Conservation (phyloP, 2,797 vertebrate genomes). For the Diceros bicornis region DNA sequence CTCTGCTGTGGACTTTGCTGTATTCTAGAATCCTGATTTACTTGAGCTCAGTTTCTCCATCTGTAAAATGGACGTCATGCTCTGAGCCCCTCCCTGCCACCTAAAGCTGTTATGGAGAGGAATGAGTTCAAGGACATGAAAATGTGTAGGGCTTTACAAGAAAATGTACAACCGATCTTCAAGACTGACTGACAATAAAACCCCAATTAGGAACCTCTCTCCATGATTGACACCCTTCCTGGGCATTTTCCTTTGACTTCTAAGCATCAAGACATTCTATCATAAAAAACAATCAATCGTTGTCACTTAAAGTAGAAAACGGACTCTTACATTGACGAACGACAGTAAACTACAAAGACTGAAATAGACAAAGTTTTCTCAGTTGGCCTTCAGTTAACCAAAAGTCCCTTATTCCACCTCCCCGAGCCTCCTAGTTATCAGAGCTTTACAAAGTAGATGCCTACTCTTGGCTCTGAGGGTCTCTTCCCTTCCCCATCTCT, state of each 20-base stretch:
- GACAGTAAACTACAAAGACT: not conserved
- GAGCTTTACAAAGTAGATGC: not conserved
- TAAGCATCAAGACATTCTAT: not conserved
- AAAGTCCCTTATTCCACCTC: not conserved
- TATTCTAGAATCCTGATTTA: not conserved
- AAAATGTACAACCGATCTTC: not conserved
- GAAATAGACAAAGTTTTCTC: not conserved
- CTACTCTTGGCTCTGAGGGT: not conserved
- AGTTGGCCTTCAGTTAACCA: slow-evolving; percentile 34
- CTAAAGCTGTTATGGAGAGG: not conserved
- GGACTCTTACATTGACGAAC: not conserved
- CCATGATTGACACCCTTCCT: not conserved
- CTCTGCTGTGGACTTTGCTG: not conserved
- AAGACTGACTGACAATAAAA: not conserved
- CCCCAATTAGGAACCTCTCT: too few relatives aligned
- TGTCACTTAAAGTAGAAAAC: not conserved
- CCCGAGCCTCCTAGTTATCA: not conserved
- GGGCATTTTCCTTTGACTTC: not conserved
- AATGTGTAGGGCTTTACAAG: not conserved
- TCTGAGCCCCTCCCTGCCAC: not conserved
- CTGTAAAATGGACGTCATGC: not conserved
- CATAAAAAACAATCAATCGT: not conserved
- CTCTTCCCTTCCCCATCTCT: not conserved
- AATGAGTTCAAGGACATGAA: not conserved
- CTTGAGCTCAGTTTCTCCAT: not conserved